Percentiles rank a stretch among this genome's conserved stretches.
phyloP scores from a whole-genome alignment of 2,888 invertebrate genomes.

The Drosophila prostipennis region DNA sequence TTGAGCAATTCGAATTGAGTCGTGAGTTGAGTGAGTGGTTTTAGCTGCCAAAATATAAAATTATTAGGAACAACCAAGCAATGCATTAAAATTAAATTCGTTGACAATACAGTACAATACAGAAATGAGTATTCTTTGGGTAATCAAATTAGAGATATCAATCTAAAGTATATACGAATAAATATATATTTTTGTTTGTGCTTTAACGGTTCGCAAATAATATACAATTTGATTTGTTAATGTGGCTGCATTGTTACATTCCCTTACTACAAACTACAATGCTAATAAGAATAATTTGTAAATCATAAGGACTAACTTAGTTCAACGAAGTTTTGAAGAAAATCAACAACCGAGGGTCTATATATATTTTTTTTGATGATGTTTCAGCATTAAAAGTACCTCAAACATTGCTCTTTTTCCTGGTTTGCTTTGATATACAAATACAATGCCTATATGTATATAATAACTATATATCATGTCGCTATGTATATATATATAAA shows the following conservation, averaged over 20 bases:
- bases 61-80: constrained; percentile 70
- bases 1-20: constrained; percentile 73
- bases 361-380: constrained; percentile 20
- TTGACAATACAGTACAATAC: constrained; percentile 49
- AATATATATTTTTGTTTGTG: constrained; percentile 27
- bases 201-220: constrained; percentile 50
- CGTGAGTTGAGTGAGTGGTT: constrained; percentile 27
- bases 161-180: constrained; percentile 39
- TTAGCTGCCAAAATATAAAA: constrained; percentile 68
- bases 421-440: constrained; percentile 68
- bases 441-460: constrained; percentile 71
- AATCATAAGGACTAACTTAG: constrained; percentile 60
- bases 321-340: constrained; percentile 30
- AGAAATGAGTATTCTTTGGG: constrained; percentile 75
- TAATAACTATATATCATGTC: constrained; percentile 65
- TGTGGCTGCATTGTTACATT: constrained; percentile 32
- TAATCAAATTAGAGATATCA: constrained; percentile 34
- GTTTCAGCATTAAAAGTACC: constrained; percentile 59
- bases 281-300: constrained; percentile 56
- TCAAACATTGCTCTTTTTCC: constrained; percentile 65
- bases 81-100: constrained; percentile 61
- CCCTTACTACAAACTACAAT: constrained; percentile 54
- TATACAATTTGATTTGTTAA: constrained; percentile 40
- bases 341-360: constrained; percentile 35
- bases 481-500: constrained; percentile 68